Base-by-base conservation (phyloP, 2,113 vertebrate species). In the Nyctereutes procyonoides region DNA sequence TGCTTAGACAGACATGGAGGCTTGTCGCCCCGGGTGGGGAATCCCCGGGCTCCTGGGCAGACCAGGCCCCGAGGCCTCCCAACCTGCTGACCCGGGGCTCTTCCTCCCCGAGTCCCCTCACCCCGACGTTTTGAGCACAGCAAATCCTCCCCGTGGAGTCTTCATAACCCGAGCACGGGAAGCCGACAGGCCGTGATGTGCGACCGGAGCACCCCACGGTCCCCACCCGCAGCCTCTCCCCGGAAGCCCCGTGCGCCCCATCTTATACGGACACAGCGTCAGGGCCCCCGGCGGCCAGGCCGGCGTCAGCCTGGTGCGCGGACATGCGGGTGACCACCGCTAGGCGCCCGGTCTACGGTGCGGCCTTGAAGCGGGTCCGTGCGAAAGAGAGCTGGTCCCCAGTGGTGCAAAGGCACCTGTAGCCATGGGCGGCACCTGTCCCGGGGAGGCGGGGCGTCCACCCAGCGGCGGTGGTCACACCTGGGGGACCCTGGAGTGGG, bases 391-490 rank as follows among this genome's bases (percentile, higher is more conserved):
- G n/a, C 14, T 62, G 63, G 26, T 53, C 20, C 53, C 62, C 73
- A 43, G 4, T 20, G 43, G 10, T 35, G 1, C 26, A 14, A 63
- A 82, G 60, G 76, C 8, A 55, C 11, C 12, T 26, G 13, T 6
- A 7, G 26, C 7, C 51, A 7, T 62, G 9, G 2, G 28, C 43
- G n/a, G 32, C 14, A 1, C 30, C 12, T 11, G 17, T 5, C 8
- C 0, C 4, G 3, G 17, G 2, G 4, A 60, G 35, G 11, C 35
- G 2, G 56, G 28, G 17, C 16, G 38, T 79, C 67, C 28, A 22
- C 20, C 62, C 30, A 15, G 11, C 80, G 76, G 81, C 14, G 35
- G 51, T 5, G 0, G 15, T 81, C 58, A 3, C 0, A 30, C 48
- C 20, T n/a, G 48, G 85, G 76, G 62, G 58, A 65, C 28, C 30